phyloP scores from a whole-genome alignment of 2,113 vertebrate genomes.

The Ursus arctos region DNA sequence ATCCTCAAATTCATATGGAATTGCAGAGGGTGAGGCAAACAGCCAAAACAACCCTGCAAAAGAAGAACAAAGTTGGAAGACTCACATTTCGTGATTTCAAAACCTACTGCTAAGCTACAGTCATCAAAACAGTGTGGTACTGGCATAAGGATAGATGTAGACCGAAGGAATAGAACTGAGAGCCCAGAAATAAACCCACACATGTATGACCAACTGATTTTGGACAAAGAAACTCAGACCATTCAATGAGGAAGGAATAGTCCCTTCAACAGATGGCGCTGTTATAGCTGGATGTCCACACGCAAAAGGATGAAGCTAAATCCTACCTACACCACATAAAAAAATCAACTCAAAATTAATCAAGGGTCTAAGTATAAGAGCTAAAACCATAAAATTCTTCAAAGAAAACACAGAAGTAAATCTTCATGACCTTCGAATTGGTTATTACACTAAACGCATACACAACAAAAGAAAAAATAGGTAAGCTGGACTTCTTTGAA shows the following conservation, averaged over 20 bases:
- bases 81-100: not conserved
- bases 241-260: not conserved
- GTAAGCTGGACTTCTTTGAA: not conserved
- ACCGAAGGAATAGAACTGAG: not conserved
- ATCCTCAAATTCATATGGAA: not conserved
- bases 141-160: not conserved
- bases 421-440: not conserved
- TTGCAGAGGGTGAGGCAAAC: not conserved
- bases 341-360: conserved; percentile 7
- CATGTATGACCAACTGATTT: not conserved
- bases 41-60: not conserved
- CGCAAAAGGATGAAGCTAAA: not conserved
- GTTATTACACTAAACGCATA: not conserved
- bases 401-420: not conserved
- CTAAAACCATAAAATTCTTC: not conserved
- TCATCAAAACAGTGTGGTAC: not conserved
- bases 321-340: not conserved
- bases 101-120: not conserved
- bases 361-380: not conserved
- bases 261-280: not conserved
- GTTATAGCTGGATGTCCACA: not conserved
- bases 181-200: not conserved
- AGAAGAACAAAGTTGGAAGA: not conserved
- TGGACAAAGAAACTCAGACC: not conserved
- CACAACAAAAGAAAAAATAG: not conserved